These are phyloP conservation scores for Meandrina meandrites DNA, from an alignment of 92 coral and sea anemone species.

Conservation along the genomic window DNA sequence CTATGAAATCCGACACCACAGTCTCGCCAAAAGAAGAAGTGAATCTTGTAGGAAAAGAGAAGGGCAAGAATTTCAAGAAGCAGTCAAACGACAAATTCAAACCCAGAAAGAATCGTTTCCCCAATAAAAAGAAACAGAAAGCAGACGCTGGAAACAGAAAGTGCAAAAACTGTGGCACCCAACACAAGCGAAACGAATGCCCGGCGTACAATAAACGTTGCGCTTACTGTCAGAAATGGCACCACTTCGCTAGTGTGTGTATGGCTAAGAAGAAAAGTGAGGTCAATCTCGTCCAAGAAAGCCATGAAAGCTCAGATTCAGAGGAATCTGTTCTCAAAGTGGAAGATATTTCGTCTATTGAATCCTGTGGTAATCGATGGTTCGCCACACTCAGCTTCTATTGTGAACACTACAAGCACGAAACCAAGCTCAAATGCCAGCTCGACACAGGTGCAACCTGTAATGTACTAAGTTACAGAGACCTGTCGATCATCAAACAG, in stretches of 20 bases:
- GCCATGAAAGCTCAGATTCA: not conserved
- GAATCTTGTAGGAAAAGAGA: not conserved
- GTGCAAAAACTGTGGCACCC: slow-evolving; percentile 34
- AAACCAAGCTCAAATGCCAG: slow-evolving; percentile 34
- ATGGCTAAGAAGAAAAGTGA: slow-evolving; percentile 24
- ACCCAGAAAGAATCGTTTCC: not conserved
- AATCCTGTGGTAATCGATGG: slow-evolving; percentile 43
- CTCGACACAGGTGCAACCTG: slow-evolving; percentile 40
- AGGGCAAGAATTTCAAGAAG: slow-evolving; percentile 9
- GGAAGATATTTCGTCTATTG: slow-evolving; percentile 49
- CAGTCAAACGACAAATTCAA: not conserved
- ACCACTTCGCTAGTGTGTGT: slow-evolving; percentile 42
- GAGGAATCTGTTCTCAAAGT: slow-evolving; percentile 40
- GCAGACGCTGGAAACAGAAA: not conserved
- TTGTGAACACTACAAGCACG: slow-evolving; percentile 17
- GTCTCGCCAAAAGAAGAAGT: not conserved
- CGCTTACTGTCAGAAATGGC: slow-evolving; percentile 33
- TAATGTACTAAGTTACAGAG: slow-evolving; percentile 35
- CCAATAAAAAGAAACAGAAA: not conserved
- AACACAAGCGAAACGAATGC: slow-evolving; percentile 34
- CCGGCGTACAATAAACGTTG: slow-evolving; percentile 26
- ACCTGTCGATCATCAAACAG: slow-evolving; percentile 40
- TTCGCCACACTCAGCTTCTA: slow-evolving; percentile 39
- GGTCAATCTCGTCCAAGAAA: slow-evolving; percentile 9
- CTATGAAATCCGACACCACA: not conserved